A percentile compares a stretch with the other conserved stretches of the same genome.
phyloP scores from a whole-genome alignment of 2,888 invertebrate species.

The Orthosia cruda region DNA sequence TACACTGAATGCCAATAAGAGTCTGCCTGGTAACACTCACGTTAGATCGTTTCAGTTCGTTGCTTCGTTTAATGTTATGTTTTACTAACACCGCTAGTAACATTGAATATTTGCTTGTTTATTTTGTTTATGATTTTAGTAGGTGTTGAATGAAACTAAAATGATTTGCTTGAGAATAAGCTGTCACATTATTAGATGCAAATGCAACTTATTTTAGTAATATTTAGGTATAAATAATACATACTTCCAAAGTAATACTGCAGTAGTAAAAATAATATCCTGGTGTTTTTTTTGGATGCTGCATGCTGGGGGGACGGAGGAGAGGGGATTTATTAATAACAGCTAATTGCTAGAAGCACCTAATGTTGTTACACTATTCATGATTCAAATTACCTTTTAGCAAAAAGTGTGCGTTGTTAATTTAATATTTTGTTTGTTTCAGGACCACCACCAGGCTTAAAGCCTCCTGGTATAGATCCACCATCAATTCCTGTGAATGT shows the following conservation, averaged over 20 bases:
- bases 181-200: conserved; percentile 4
- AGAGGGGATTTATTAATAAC: not conserved
- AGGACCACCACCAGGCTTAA: conserved; percentile 83
- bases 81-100: conserved; percentile 38
- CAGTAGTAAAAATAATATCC: not conserved
- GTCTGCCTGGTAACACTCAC: conserved; percentile 21
- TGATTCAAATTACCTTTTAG: not conserved
- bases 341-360: not conserved
- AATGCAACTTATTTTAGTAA: conserved; percentile 3
- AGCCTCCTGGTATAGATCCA: conserved; percentile 88
- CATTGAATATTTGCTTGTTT: conserved; percentile 30
- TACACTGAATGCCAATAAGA: conserved; percentile 1
- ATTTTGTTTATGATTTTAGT: conserved; percentile 9
- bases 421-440: conserved; percentile 75
- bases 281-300: not conserved
- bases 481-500: conserved; percentile 80
- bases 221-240: too few species aligned
- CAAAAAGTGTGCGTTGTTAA: not conserved
- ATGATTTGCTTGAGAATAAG: conserved; percentile 10
- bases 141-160: conserved; percentile 15
- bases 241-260: too few species aligned
- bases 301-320: too few species aligned
- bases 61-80: conserved; percentile 29
- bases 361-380: conserved; percentile 5
- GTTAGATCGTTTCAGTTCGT: conserved; percentile 22